A percentile compares a stretch with the other conserved stretches of the same genome.
Evolutionary conservation across 2,888 invertebrate species (phyloP).

Genomic region (Phyto melanocephala): DNA sequence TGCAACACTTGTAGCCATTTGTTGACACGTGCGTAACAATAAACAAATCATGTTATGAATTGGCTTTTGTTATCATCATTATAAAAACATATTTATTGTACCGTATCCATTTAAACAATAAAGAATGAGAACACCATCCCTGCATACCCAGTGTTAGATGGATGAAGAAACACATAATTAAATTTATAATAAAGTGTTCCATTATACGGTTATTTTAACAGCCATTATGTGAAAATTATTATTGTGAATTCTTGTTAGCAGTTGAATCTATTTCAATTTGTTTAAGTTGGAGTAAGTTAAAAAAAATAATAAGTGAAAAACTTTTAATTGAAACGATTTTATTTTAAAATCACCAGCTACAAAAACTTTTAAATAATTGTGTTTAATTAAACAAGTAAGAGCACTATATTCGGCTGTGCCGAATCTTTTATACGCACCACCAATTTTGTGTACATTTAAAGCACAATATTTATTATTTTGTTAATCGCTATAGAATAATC

Average conservation of each 20-base stretch:
- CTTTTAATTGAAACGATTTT: too few species aligned
- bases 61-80: neutral
- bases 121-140: neutral
- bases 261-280: too few species aligned
- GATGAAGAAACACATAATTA: neutral
- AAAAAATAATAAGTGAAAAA: too few species aligned
- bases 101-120: neutral
- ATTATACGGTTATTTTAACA: conserved; percentile 20
- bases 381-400: too few species aligned
- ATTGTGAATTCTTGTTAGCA: neutral
- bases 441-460: too few species aligned
- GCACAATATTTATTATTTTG: too few species aligned
- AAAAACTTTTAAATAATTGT: too few species aligned
- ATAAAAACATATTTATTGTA: neutral
- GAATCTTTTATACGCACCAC: too few species aligned
- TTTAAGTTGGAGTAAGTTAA: too few species aligned
- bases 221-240: neutral
- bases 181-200: conserved; percentile 5
- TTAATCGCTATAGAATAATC: too few species aligned
- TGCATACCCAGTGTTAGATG: neutral
- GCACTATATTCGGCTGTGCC: too few species aligned
- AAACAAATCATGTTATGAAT: neutral
- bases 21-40: conserved; percentile 20
- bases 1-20: neutral
- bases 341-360: too few species aligned